Evolutionary conservation across 2,888 invertebrate genomes (phyloP).

Genomic region (Mechanitis mazaeus): DNA sequence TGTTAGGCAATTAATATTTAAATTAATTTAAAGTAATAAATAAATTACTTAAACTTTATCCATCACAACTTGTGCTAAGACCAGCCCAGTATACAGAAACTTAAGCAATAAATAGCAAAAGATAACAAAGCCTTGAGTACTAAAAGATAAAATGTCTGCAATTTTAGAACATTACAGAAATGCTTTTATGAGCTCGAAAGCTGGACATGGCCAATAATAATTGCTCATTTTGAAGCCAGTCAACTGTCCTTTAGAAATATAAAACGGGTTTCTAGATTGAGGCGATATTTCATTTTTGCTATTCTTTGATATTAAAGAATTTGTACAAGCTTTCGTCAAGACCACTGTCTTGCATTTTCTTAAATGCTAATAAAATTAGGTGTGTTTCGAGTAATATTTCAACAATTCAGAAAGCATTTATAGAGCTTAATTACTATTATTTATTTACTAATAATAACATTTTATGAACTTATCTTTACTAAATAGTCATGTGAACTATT

Average conservation of each 20-base stretch:
- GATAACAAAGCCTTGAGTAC: slow-evolving; percentile 15
- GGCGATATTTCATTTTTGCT: slow-evolving; percentile 34
- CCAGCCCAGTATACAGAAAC: slow-evolving; percentile 7
- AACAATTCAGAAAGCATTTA: no score
- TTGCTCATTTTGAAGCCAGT: slow-evolving; percentile 35
- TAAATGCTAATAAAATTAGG: no score
- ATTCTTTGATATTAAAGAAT: slow-evolving; percentile 13
- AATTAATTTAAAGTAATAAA: no score
- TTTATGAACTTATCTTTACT: no score
- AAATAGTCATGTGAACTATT: no score
- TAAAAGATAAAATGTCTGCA: slow-evolving; percentile 15
- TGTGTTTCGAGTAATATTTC: no score
- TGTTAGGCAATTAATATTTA: neutral
- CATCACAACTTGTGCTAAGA: neutral
- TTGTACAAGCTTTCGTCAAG: slow-evolving; percentile 10
- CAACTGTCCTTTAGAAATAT: slow-evolving; percentile 31
- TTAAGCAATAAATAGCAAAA: slow-evolving; percentile 23
- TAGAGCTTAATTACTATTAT: no score
- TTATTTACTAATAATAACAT: no score
- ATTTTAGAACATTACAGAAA: slow-evolving; percentile 18
- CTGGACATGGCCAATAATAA: slow-evolving; percentile 35
- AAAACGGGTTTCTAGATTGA: slow-evolving; percentile 30
- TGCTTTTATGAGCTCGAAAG: slow-evolving; percentile 16
- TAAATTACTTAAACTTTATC: neutral
- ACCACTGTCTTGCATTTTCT: neutral